phyloP scores from a whole-genome alignment of 2,888 invertebrate genomes.

The Chesias legatella region DNA sequence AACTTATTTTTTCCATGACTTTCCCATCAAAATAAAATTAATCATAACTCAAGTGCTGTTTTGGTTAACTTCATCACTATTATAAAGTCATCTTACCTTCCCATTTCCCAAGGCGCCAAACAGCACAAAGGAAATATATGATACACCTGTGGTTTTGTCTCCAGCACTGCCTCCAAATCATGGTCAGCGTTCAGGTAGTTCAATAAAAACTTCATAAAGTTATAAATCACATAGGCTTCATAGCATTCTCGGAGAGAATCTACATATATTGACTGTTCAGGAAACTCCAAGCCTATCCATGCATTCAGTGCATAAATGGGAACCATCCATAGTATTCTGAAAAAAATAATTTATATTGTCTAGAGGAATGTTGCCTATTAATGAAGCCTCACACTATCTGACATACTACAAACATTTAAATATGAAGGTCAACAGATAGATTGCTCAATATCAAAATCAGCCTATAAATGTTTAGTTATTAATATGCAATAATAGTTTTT shows the following conservation, averaged over 20 bases:
- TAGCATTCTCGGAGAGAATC: slow-evolving; percentile 97
- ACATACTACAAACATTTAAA: no score
- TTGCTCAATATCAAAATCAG: no score
- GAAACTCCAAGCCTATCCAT: slow-evolving; percentile 94
- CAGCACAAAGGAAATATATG: slow-evolving; percentile 96
- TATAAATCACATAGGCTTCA: slow-evolving; percentile 98
- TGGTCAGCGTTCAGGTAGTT: slow-evolving; percentile 94
- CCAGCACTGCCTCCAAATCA: slow-evolving; percentile 90
- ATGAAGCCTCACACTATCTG: no score
- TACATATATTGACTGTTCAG: slow-evolving; percentile 93
- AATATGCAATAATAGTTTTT: no score
- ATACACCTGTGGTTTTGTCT: slow-evolving; percentile 90
- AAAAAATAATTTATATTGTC: slow-evolving; percentile 38
- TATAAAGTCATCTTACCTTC: slow-evolving; percentile 76
- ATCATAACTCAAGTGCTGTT: no score
- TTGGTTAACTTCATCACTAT: no score
- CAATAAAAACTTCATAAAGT: slow-evolving; percentile 96
- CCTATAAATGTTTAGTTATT: no score
- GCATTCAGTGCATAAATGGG: slow-evolving; percentile 98
- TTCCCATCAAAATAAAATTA: not conserved
- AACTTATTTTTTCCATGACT: no score
- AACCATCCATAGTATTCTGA: slow-evolving; percentile 97
- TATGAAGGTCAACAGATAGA: no score
- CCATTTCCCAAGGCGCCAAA: slow-evolving; percentile 96
- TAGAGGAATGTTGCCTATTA: not conserved